Evolutionary conservation across 1,140 invertebrate species (phyloP).

Genomic region (Plutomurus gul): DNA sequence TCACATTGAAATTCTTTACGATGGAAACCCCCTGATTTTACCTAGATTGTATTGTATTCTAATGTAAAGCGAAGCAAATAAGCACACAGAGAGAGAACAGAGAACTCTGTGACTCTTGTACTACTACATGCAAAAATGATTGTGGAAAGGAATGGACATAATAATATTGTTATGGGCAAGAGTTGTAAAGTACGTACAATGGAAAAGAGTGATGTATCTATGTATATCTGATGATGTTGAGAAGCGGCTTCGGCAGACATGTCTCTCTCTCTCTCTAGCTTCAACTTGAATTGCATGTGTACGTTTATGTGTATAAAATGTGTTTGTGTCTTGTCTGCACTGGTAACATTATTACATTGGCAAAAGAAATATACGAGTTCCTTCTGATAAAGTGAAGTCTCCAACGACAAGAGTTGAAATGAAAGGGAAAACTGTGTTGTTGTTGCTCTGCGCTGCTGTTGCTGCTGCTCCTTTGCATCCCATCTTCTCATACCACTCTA

Average conservation of each 20-base stretch:
- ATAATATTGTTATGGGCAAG: constrained; percentile 3
- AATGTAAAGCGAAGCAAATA: background rate
- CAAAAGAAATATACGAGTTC: background rate
- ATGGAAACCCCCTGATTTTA: background rate
- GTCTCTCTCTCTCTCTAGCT: too few relatives aligned
- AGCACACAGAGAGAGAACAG: background rate
- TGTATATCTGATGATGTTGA: background rate
- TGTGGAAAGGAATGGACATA: background rate
- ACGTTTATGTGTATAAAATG: too few relatives aligned
- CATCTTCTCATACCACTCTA: too few relatives aligned
- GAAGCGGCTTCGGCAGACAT: background rate
- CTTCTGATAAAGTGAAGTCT: background rate
- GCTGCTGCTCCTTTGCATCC: background rate
- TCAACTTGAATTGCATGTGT: too few relatives aligned
- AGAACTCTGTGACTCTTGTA: too few relatives aligned
- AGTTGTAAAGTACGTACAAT: constrained; percentile 5
- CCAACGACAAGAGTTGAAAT: background rate
- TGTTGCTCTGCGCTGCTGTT: background rate
- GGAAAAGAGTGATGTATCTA: constrained; percentile 5
- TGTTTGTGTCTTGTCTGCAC: too few relatives aligned
- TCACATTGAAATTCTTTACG: background rate
- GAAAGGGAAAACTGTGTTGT: constrained; percentile 15
- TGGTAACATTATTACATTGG: background rate
- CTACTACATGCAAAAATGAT: constrained; percentile 11
- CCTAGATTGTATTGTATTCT: background rate